phyloP scores from a whole-genome alignment of 2,888 invertebrate genomes.

The Eurytoma californica region DNA sequence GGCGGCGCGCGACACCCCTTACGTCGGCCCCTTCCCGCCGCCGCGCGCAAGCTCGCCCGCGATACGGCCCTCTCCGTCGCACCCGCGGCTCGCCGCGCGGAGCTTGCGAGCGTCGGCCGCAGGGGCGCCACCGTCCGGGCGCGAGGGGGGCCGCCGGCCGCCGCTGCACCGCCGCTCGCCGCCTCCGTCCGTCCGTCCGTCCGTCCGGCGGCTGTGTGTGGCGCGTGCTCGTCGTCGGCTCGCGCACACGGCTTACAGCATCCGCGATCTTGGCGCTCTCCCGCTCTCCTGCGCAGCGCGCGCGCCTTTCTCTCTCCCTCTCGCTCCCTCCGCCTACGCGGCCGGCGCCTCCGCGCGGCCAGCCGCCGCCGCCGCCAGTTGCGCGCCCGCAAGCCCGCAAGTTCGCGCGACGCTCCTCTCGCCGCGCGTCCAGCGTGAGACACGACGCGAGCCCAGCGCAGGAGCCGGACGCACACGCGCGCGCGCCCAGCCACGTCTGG shows the following conservation, averaged over 20 bases:
- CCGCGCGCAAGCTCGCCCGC: constrained; percentile 42
- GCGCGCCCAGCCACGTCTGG: background rate
- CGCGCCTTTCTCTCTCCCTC: constrained; percentile 52
- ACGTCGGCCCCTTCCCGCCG: constrained; percentile 2
- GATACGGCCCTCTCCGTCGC: constrained; percentile 10
- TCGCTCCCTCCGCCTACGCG: constrained; percentile 70
- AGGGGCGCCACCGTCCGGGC: constrained; percentile 73
- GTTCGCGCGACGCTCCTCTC: constrained; percentile 64
- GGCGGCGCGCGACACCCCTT: no score
- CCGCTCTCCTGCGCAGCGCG: constrained; percentile 11
- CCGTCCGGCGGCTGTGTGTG: constrained; percentile 40
- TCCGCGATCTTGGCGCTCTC: constrained; percentile 69
- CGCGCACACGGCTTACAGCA: constrained; percentile 61
- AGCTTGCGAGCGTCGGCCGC: constrained; percentile 66
- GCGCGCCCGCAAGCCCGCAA: constrained; percentile 75
- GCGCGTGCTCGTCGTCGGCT: constrained; percentile 62
- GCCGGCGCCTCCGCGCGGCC: constrained; percentile 61
- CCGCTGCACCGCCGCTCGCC: constrained; percentile 50
- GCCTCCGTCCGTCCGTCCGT: background rate
- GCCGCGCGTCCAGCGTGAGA: constrained; percentile 19
- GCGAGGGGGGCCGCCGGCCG: constrained; percentile 34
- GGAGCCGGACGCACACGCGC: background rate
- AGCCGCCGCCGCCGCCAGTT: constrained; percentile 72
- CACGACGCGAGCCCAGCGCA: background rate
- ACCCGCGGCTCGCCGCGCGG: constrained; percentile 45